phyloP scores from a whole-genome alignment of 2,888 invertebrate genomes.

The Tiliacea aurago region DNA sequence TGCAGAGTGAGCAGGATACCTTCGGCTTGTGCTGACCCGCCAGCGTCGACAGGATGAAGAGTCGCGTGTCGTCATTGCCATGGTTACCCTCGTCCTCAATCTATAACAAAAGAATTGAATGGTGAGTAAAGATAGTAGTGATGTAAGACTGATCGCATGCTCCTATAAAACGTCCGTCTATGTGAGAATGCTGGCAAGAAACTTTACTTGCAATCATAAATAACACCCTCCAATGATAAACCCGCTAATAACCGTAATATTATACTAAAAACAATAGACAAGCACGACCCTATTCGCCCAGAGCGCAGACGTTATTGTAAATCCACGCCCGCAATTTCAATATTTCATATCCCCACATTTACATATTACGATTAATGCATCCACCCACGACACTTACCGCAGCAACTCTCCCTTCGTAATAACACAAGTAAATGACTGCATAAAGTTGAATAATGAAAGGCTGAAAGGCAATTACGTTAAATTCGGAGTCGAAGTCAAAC shows the following conservation, averaged over 20 bases:
- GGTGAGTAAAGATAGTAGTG: neutral
- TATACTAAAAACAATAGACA: conserved; percentile 71
- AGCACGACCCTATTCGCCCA: conserved; percentile 64
- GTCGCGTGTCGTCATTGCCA: conserved; percentile 99
- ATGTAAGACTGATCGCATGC: neutral
- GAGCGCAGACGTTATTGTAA: conserved; percentile 78
- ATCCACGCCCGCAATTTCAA: conserved; percentile 84
- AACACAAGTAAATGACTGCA: conserved; percentile 90
- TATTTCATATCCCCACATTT: conserved; percentile 88
- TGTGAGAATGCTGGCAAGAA: neutral
- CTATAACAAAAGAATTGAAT: conserved; percentile 90
- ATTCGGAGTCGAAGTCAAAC: conserved; percentile 90
- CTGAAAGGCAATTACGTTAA: conserved; percentile 90
- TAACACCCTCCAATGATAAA: conserved; percentile 26
- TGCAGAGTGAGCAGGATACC: conserved; percentile 96
- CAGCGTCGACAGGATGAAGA: conserved; percentile 98
- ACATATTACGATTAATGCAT: conserved; percentile 90
- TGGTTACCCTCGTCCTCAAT: conserved; percentile 99
- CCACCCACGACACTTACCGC: conserved; percentile 88
- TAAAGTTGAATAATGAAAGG: conserved; percentile 90
- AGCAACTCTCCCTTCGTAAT: conserved; percentile 88
- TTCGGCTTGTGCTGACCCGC: conserved; percentile 97
- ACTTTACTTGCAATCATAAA: neutral
- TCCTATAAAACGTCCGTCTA: neutral
- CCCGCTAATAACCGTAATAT: conserved; percentile 55